Conservation (phyloP, 2,797 vertebrate species). For the Dicrostonyx torquatus region DNA sequence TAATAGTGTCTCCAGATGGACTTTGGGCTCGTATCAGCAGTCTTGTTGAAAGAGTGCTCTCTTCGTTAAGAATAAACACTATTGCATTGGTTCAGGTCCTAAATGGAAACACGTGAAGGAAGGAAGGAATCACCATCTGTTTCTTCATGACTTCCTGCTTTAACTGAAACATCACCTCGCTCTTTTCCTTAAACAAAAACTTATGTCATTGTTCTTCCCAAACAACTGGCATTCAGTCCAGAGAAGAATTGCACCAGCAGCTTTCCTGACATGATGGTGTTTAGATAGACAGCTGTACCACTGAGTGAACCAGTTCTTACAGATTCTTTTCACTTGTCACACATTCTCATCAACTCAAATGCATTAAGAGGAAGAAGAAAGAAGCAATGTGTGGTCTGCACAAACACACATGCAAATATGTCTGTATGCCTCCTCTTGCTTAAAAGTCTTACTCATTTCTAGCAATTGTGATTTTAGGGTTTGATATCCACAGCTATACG, state of each 20-base stretch:
- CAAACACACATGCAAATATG: neutral
- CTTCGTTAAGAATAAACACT: neutral
- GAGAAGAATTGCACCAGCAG: neutral
- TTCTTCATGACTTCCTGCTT: neutral
- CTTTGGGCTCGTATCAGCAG: neutral
- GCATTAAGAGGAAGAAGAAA: neutral
- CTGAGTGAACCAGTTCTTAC: neutral
- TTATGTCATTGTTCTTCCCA: neutral
- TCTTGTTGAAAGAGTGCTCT: neutral
- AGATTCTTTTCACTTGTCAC: neutral
- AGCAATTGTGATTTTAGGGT: neutral
- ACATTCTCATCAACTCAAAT: neutral
- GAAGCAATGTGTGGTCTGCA: neutral
- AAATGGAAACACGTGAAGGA: neutral
- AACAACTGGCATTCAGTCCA: neutral
- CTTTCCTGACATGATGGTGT: neutral
- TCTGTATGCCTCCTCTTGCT: neutral
- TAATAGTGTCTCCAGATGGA: neutral
- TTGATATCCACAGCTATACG: neutral
- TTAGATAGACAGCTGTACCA: neutral
- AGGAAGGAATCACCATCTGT: neutral
- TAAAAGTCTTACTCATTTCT: neutral
- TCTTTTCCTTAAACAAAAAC: neutral
- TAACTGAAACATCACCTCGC: accelerated
- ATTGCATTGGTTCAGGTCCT: neutral